Conservation (phyloP, 2,113 vertebrate genomes). For the Myanophis thanlyinensis region DNA sequence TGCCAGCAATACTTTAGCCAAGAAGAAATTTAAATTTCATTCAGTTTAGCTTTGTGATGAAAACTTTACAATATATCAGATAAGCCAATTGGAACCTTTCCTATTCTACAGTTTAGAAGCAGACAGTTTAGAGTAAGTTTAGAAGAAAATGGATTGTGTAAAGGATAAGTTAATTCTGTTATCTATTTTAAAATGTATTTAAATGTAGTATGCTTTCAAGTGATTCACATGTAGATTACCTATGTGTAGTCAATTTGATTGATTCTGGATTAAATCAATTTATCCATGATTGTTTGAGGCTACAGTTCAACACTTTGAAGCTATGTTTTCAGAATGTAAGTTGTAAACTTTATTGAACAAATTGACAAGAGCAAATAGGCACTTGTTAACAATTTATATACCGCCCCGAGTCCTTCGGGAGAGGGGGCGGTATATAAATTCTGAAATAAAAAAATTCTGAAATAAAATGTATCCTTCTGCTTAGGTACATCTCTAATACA, state of each 20-base stretch:
- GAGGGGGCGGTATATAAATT: no score
- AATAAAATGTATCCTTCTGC: not conserved
- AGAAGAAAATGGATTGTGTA: not conserved
- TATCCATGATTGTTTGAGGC: not conserved
- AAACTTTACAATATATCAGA: not conserved
- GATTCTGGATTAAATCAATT: not conserved
- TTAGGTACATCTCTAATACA: not conserved
- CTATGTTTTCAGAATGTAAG: not conserved
- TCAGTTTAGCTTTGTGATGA: not conserved
- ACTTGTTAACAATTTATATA: no score
- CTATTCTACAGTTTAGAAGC: not conserved
- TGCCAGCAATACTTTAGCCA: not conserved
- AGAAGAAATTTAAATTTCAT: not conserved
- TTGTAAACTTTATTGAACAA: no score
- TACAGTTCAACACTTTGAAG: not conserved
- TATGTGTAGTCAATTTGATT: not conserved
- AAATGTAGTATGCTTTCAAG: not conserved
- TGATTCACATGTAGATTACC: not conserved
- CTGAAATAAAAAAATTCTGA: no score
- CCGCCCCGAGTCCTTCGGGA: no score
- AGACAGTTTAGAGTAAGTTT: no score
- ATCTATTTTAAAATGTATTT: not conserved
- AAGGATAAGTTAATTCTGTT: not conserved
- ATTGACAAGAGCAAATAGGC: no score
- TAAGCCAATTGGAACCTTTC: not conserved